phyloP scores from a whole-genome alignment of 35 echinoderm and acorn worm species.

The Amphiura filiformis region DNA sequence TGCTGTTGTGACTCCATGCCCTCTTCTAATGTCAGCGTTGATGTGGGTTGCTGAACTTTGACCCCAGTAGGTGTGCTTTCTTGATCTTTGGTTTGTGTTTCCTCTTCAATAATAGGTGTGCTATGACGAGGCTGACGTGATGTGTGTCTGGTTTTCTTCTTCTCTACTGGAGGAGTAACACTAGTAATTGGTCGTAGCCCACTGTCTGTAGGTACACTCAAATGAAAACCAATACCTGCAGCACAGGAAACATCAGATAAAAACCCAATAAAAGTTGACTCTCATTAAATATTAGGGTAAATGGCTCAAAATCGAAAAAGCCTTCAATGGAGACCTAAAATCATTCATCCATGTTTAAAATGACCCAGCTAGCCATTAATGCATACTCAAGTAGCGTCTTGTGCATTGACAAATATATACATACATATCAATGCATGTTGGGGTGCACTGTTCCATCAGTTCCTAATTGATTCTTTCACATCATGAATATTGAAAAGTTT shows the following conservation, averaged over 20 bases:
- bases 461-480: too few relatives aligned
- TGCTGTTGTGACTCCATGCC: neutral
- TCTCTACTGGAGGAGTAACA: constrained; percentile 3
- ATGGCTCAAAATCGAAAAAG: neutral
- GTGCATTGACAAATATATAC: too few relatives aligned
- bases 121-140: constrained; percentile 45
- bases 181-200: constrained; percentile 29
- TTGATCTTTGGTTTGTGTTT: neutral
- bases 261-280: neutral
- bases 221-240: constrained; percentile 36
- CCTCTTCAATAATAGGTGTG: constrained; percentile 42
- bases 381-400: too few relatives aligned
- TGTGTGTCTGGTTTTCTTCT: neutral
- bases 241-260: neutral
- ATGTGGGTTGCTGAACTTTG: neutral
- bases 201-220: constrained; percentile 46
- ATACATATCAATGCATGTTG: too few relatives aligned
- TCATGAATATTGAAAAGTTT: too few relatives aligned
- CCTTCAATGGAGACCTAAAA: neutral
- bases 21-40: constrained; percentile 16
- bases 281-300: neutral
- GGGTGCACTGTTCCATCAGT: too few relatives aligned
- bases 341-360: too few relatives aligned
- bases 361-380: too few relatives aligned
- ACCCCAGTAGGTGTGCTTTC: neutral